phyloP scores from a whole-genome alignment of 2,113 vertebrate genomes.

The Nothocercus nigrocapillus region DNA sequence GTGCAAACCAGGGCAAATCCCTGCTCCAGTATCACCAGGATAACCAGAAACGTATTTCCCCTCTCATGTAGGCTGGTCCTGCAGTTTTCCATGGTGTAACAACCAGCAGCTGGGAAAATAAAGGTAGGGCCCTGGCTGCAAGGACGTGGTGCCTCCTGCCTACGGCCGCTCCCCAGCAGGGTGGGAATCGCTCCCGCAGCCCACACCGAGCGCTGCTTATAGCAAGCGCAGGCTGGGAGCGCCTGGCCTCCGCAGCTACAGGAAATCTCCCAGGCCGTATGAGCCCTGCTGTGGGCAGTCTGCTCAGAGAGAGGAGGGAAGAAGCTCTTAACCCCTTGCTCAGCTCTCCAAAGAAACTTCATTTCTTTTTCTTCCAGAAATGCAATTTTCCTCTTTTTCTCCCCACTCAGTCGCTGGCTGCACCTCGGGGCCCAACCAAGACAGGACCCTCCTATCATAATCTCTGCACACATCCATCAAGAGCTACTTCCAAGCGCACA shows the following conservation, averaged over 20 bases:
- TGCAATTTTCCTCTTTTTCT: background rate
- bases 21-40: background rate
- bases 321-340: background rate
- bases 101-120: background rate
- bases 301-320: background rate
- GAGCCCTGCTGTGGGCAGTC: background rate
- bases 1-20: background rate
- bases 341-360: background rate
- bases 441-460: background rate
- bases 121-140: background rate
- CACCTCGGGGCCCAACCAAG: background rate
- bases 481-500: background rate
- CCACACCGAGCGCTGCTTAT: background rate
- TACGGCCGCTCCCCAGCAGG: too few species aligned
- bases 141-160: accelerated
- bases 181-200: background rate
- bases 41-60: background rate
- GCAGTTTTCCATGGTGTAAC: background rate
- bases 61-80: background rate
- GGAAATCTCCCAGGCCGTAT: background rate
- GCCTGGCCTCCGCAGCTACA: background rate
- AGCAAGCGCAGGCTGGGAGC: background rate
- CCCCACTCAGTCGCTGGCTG: background rate
- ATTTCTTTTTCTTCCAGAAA: background rate
- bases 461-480: background rate